phyloP scores from a whole-genome alignment of 2,797 vertebrate genomes.

The Anguilla obscura region DNA sequence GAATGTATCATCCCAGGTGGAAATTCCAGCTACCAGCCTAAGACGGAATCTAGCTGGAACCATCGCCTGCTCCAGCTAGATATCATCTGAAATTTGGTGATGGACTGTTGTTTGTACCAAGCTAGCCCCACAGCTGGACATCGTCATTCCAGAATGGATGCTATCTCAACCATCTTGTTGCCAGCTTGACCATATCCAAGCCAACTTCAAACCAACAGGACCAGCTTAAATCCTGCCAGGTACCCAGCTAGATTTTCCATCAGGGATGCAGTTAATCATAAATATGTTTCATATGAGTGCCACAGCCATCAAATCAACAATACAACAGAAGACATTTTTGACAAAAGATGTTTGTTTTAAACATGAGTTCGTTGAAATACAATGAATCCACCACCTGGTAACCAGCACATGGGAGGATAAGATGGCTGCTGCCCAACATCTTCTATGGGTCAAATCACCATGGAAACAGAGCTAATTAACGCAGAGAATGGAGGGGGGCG shows the following conservation, averaged over 20 bases:
- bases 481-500: not conserved
- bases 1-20: too few species aligned
- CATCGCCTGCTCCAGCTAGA: too few species aligned
- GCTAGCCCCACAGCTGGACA: too few species aligned
- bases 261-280: not conserved
- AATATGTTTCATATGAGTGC: not conserved
- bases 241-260: too few species aligned
- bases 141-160: too few species aligned
- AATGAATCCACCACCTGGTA: not conserved
- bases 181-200: too few species aligned
- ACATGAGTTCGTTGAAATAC: not conserved
- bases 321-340: not conserved
- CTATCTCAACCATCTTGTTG: not conserved
- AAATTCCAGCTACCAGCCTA: too few species aligned
- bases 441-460: not conserved
- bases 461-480: conserved; percentile 7
- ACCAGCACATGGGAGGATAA: not conserved
- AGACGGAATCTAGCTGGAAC: too few species aligned
- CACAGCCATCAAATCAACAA: not conserved
- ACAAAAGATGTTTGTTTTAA: not conserved
- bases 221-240: too few species aligned
- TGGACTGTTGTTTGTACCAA: not conserved
- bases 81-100: too few species aligned
- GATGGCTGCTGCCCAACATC: not conserved
- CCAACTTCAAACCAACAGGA: too few species aligned